Percentiles rank a stretch among this genome's conserved stretches.
These are phyloP conservation scores for Otolemur crassicaudatus DNA, from an alignment of 2,797 vertebrate genomes.

Conservation along the genomic window DNA sequence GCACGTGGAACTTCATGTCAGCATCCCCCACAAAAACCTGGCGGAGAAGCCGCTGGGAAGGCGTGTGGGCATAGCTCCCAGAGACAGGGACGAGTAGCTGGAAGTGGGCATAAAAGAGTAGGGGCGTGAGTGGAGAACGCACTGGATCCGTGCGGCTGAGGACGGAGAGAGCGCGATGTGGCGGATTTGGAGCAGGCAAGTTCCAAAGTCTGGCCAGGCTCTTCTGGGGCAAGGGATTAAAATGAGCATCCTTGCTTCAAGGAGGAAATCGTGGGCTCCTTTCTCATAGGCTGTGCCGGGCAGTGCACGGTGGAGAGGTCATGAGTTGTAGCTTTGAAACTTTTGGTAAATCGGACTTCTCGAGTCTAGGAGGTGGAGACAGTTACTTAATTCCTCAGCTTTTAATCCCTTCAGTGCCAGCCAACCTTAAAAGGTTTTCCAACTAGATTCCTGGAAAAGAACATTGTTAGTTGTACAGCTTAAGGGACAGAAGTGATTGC, in stretches of 20 bases:
- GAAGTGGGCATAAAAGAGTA: background rate
- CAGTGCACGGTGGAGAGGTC: slow-evolving; percentile 24
- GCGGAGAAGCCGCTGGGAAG: background rate
- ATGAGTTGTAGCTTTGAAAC: slow-evolving; percentile 68
- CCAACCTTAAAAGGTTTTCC: background rate
- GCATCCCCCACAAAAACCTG: background rate
- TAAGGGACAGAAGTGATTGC: slow-evolving; percentile 66
- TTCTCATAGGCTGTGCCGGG: slow-evolving; percentile 17
- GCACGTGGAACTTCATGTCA: slow-evolving; percentile 47
- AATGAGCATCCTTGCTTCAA: slow-evolving; percentile 64
- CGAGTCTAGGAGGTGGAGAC: slow-evolving; percentile 67
- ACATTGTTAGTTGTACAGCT: slow-evolving; percentile 30
- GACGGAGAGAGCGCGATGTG: slow-evolving; percentile 38
- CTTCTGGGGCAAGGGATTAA: slow-evolving; percentile 9
- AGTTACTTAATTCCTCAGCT: slow-evolving; percentile 48
- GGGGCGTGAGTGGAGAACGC: background rate
- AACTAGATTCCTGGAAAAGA: slow-evolving; percentile 47
- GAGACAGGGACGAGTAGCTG: background rate
- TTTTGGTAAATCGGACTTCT: slow-evolving; percentile 69
- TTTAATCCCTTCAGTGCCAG: slow-evolving; percentile 78
- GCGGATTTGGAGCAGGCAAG: background rate
- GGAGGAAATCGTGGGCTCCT: slow-evolving; percentile 10
- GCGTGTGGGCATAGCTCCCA: slow-evolving; percentile 9
- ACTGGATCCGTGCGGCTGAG: background rate
- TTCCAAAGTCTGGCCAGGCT: background rate